Percentiles rank a stretch among this genome's conserved stretches.
phyloP scores from a whole-genome alignment of 2,888 invertebrate species.

The Anagyrus pseudococci region DNA sequence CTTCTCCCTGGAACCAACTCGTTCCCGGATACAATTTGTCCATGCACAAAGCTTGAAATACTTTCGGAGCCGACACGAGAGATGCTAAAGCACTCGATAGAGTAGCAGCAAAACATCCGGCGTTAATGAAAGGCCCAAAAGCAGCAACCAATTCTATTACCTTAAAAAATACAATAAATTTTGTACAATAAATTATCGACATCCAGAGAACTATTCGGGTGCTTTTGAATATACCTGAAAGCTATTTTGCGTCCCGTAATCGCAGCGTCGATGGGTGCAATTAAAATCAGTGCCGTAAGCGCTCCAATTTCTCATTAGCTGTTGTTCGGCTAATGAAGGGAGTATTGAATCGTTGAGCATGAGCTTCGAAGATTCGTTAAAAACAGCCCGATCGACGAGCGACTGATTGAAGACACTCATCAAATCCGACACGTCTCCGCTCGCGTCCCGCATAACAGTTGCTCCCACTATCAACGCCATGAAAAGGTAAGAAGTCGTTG shows the following conservation, averaged over 20 bases:
- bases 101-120: conserved; percentile 97
- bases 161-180: conserved; percentile 61
- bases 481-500: conserved; percentile 83
- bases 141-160: conserved; percentile 83
- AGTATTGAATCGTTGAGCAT: conserved; percentile 3
- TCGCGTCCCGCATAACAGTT: conserved; percentile 80
- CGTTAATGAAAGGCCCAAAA: conserved; percentile 92
- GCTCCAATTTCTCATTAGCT: conserved; percentile 44
- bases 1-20: conserved; percentile 87
- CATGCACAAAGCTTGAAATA: conserved; percentile 91
- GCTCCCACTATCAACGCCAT: conserved; percentile 83
- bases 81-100: conserved; percentile 95
- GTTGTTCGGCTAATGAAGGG: conserved; percentile 15
- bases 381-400: background rate
- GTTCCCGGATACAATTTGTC: conserved; percentile 94
- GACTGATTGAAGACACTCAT: conserved; percentile 41
- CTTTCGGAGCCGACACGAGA: conserved; percentile 94
- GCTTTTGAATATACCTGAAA: conserved; percentile 70
- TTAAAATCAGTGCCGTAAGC: conserved; percentile 65
- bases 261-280: conserved; percentile 66
- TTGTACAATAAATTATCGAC: background rate
- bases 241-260: conserved; percentile 78
- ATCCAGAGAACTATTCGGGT: background rate
- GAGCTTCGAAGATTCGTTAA: background rate
- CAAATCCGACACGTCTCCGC: conserved; percentile 71